Base-by-base conservation (phyloP, 2,888 invertebrate genomes). In the Ferrisia virgata region DNA sequence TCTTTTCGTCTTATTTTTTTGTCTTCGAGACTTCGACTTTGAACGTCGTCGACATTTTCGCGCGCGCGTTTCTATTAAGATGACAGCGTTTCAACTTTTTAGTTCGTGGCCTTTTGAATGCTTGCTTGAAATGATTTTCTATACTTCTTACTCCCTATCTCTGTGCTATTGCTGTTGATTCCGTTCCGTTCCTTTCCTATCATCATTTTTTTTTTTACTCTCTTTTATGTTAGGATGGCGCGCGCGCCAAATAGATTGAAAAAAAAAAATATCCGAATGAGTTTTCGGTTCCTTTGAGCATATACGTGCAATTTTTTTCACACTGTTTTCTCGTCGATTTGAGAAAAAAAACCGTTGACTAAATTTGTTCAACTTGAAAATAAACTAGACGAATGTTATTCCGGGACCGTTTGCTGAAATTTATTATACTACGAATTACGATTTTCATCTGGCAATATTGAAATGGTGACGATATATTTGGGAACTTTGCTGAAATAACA, bases 1-100 rank as follows among this genome's bases (percentile, higher is more conserved):
- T 64, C 28, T 28, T n/a, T 64, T 31, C 15, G 22, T 58, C 4
- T 28, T 64, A 33, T 31, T 69, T 72, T 33, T 72, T 72, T 72
- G 31, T 72, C 72, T 72, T 72, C 72, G 72, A 47, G 47, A 72
- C n/a, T 72, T 72, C 72, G 72, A 72, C 72, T 72, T 72, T 28
- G 31, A 33, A 72, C 64, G 64, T 64, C 64, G 72, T 64, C 64
- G 72, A 72, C 72, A 33, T 72, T 72, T 72, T 33, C n/a, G 72
- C 72, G 36, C 6, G 72, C 36, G 72, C 33, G 58, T 72, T 72
- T 72, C 72, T 72, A 72, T 72, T 72, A 72, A 31, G 72, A 33
- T 72, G 72, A 72, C 72, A 72, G 36, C 36, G 72, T 33, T 72
- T 33, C 72, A 33, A 36, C n/a, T 33, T 72, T 64, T 33, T 72